Base-by-base conservation (phyloP, 2,888 invertebrate species). In the Pandemis cinnamomeana region DNA sequence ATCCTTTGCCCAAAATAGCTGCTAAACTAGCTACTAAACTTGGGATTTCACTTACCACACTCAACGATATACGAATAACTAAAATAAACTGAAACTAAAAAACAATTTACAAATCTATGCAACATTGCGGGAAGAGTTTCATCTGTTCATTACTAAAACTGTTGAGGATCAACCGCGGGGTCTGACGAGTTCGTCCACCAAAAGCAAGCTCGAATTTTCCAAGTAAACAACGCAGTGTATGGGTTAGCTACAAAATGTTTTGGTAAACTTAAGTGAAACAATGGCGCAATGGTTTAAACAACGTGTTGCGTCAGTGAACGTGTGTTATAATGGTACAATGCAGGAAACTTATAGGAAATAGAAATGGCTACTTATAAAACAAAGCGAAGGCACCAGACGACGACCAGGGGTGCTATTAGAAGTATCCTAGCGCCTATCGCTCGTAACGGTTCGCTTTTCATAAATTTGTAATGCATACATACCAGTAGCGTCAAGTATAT, bases 41-140 rank as follows among this genome's bases (percentile, higher is more conserved):
- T 20, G 20, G 20, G 20, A 20, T 20, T 8, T 11, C 5, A 72
- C 85, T 85, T 84, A 90, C 90, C 90, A 70, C 84, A 81, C 70
- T 82, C 76, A 75, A 86, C 81, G 71, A 68, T 68, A 20, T 66
- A 76, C 76, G 71, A 73, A 76, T 77, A 75, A 80, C 77, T 73
- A 67, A 80, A 48, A 61, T 79, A 58, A 77, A 63, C n/a, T 72
- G 67, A 55, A n/a, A 79, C 71, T 79, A 81, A 75, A 63, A 80
- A 75, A 78, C 76, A 68, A 64, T 68, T 64, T 13, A 72, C 27
- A 60, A 63, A 55, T 69, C 63, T 63, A 64, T 48, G 62, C 36
- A 60, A 67, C 67, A 72, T 72, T 20, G 60, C 53, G 10, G 44
- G 42, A 27, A 4, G 3, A 20, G 44, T 36, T 51, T 58, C 20